Conservation (phyloP, 2,888 invertebrate genomes). For the Pristionchus entomophagus region DNA sequence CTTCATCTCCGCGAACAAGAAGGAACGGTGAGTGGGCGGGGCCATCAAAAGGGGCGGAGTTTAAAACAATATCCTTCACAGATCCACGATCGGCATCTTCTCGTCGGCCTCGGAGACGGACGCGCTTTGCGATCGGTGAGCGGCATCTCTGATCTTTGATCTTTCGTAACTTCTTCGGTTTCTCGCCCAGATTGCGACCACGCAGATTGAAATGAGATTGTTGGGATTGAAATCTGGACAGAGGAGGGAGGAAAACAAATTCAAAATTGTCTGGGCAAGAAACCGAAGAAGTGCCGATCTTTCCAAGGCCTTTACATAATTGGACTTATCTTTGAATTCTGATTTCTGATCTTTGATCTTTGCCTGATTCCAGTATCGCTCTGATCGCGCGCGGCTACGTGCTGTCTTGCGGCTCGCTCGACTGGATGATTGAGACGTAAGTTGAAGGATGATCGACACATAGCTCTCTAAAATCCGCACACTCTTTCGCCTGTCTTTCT, state of each 20-base stretch:
- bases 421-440: constrained; percentile 38
- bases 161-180: background rate
- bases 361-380: background rate
- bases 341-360: background rate
- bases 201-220: too few species aligned
- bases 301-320: too few species aligned
- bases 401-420: constrained; percentile 39
- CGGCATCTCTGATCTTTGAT: background rate
- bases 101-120: constrained; percentile 34
- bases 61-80: background rate
- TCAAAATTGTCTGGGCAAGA: background rate
- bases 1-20: constrained; percentile 27
- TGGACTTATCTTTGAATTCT: too few species aligned
- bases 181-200: too few species aligned
- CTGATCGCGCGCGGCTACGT: constrained; percentile 36
- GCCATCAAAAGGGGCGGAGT: constrained; percentile 1
- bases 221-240: background rate
- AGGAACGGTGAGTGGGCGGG: background rate
- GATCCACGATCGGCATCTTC: constrained; percentile 18
- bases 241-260: background rate
- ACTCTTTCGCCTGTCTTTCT: too few species aligned
- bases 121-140: constrained; percentile 37
- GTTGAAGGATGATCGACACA: background rate
- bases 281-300: too few species aligned
- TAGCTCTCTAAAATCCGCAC: too few species aligned